Evolutionary conservation across 1,140 invertebrate species (phyloP), one percentile per base, ranked within the genome.

Genomic region (Drosophila leontia): DNA sequence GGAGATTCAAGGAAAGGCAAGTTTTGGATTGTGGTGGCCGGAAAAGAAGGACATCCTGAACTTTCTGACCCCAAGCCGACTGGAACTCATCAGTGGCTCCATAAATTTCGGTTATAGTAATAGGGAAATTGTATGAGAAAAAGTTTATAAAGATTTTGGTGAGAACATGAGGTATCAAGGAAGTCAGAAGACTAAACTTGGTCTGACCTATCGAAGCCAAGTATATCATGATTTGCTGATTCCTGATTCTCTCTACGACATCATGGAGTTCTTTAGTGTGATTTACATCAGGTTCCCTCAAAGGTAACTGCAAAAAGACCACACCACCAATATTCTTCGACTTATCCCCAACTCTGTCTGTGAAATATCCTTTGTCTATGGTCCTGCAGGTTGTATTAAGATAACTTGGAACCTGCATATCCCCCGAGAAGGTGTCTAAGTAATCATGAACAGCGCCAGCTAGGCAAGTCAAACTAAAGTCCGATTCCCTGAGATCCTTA

Each of bases 11-110:
- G 0, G 96, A 97, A 80, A 97, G 94, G 88, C 96, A 95, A 44
- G 96, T 96, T 91, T 97, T 97, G 29, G 96, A 96, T 92, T 97
- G 96, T 4, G 96, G 96, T 32, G 96, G 96, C 75, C 96, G 94
- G 95, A 96, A 97, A 74, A 96, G 96, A n/a, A 97, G 91, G 0
- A 96, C 94, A 65, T 94, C 94, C 19, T 94, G 94, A 0, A 97
- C 94, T 37, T 94, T 94, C 50, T 96, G 95, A 1, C 96, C 95
- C 94, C 96, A 96, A 8, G 95, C 71, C n/a, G 95, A 94, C 26
- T 88, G 67, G 51, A 92, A 91, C 17, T 91, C 74, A 23, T 75
- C 63, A 6, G 72, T 82, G 8, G 79, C 72, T 5, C 91, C 94
- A 87, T 93, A 95, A 80, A 97, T 94, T 85, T 97, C 95, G 0